phyloP scores from a whole-genome alignment of 2,797 vertebrate genomes.

The Fringilla coelebs region DNA sequence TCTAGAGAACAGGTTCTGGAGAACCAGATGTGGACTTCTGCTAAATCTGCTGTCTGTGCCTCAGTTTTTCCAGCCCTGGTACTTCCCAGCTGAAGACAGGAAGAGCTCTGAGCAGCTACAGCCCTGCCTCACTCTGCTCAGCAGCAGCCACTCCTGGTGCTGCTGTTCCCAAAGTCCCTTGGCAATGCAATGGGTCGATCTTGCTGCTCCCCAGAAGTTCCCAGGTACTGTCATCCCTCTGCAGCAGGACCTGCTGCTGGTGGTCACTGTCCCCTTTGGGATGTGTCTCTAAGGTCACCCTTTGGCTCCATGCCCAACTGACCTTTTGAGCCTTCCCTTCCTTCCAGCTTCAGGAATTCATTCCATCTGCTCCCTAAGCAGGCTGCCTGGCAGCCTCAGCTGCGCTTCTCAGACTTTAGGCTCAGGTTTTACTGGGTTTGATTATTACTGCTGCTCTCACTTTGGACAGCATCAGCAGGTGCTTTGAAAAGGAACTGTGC shows the following conservation, averaged over 20 bases:
- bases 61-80: neutral
- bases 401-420: neutral
- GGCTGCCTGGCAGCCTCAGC: neutral
- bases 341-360: neutral
- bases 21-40: neutral
- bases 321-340: neutral
- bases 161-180: neutral
- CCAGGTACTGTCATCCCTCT: neutral
- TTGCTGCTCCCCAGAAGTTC: neutral
- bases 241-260: neutral
- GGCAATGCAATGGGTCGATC: neutral
- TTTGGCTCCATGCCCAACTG: neutral
- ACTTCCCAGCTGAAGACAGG: neutral
- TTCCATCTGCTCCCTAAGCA: neutral
- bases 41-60: neutral
- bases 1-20: neutral
- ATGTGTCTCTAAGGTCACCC: neutral
- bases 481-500: neutral
- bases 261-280: accelerated
- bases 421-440: neutral
- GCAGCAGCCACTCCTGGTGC: accelerated
- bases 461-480: neutral
- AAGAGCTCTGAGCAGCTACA: neutral
- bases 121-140: neutral
- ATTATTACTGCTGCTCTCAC: neutral